Base-by-base conservation (phyloP, 2,888 invertebrate species). In the Eilema caniola region DNA sequence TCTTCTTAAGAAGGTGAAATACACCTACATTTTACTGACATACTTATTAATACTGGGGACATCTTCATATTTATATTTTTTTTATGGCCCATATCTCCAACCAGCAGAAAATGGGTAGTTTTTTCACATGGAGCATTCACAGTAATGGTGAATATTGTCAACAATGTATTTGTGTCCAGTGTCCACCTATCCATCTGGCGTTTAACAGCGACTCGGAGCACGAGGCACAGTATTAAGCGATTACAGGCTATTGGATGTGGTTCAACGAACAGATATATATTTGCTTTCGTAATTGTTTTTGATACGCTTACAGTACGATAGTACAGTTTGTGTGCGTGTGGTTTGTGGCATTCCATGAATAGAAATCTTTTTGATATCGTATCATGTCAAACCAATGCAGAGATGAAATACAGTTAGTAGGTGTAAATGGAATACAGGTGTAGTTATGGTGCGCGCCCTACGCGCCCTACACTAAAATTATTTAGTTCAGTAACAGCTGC, bases 201-300 rank as follows among this genome's bases (percentile, higher is more conserved):
- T 53, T 10, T 53, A 53, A n/a, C n/a, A 61, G 31, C 31, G 23
- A n/a, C 23, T 31, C 11, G 31, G 16, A 53, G 11, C 25, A 56
- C 14, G 57, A 65, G 57, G 57, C 16, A 33, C 16, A 24, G 57
- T 33, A 24, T 24, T 10, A 3, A 33, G 24, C 57, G 33, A 65
- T 65, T 65, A 33, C 57, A 67, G 16, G 23, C 23, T 47, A 47
- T 60, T 62, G 62, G 53, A 62, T 56, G 20, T 56, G 62, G 62
- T 67, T 67, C 62, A 63, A 57, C 25, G 62, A 68, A 68, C 68
- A 25, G 56, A 62, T 37, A 57, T 20, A 7, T 20, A 47, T 62
- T 62, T 25, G n/a, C 33, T 62, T 57, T 57, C 23, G 37, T 68
- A 56, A 56, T 25, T 66, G 56, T 41, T 68, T 68, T 68, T 56